Conservation (phyloP, 2,797 vertebrate genomes). For the Vipera latastei region DNA sequence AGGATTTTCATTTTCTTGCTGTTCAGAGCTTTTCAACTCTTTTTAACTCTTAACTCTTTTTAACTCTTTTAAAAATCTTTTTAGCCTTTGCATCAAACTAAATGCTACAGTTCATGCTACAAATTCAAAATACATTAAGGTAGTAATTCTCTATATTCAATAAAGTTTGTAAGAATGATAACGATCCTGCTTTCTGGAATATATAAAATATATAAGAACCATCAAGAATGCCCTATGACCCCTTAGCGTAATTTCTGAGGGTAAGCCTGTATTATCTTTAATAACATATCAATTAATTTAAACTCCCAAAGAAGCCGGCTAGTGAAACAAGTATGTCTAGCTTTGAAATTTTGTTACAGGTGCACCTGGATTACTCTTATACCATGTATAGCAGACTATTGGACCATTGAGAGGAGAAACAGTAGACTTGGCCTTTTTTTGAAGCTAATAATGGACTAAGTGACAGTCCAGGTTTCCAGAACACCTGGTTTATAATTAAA, state of each 20-base stretch:
- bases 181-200: neutral
- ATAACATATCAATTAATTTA: neutral
- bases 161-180: neutral
- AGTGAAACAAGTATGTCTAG: neutral
- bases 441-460: neutral
- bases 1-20: neutral
- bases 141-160: neutral
- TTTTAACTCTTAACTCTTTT: neutral
- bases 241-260: neutral
- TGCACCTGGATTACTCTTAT: neutral
- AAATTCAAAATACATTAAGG: neutral
- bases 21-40: neutral
- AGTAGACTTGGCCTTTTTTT: neutral
- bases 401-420: neutral
- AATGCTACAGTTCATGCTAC: neutral
- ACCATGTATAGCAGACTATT: neutral
- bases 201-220: neutral
- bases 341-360: neutral
- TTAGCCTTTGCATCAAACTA: neutral
- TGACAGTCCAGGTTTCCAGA: slow-evolving; percentile 11
- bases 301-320: neutral
- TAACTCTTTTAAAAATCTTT: neutral
- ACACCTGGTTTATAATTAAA: slow-evolving; percentile 21
- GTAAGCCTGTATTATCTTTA: neutral
- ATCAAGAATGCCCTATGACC: neutral